Evolutionary conservation across 2,797 vertebrate species (phyloP).

Genomic region (Premnoplex brunnescens): DNA sequence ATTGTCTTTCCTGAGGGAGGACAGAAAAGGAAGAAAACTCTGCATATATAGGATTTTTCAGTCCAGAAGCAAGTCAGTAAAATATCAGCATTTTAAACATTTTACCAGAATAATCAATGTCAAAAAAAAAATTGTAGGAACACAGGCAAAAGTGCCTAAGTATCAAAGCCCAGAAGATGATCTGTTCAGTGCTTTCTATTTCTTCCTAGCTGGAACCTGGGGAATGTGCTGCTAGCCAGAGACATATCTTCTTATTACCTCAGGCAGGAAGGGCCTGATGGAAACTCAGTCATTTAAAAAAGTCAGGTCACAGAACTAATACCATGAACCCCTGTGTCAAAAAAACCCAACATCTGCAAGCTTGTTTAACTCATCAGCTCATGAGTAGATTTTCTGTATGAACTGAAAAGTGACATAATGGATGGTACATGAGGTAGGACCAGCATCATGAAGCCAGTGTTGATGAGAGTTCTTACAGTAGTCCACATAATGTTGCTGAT

Average conservation of each 20-base stretch:
- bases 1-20: background rate
- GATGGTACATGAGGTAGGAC: background rate
- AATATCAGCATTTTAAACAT: background rate
- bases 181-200: background rate
- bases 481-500: background rate
- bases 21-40: background rate
- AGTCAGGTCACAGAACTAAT: rapidly evolving
- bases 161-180: background rate
- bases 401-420: background rate
- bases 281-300: background rate
- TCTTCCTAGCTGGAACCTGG: background rate
- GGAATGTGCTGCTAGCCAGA: background rate
- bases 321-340: background rate
- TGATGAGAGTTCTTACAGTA: background rate
- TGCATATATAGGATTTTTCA: background rate
- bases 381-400: background rate
- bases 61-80: background rate
- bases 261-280: background rate
- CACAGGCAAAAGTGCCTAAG: background rate
- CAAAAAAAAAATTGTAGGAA: background rate
- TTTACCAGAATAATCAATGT: background rate
- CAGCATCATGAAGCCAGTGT: background rate
- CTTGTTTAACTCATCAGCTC: background rate
- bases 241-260: background rate
- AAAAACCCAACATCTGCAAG: background rate